These are phyloP conservation scores for Armadillidium nasatum DNA, from an alignment of 1,140 invertebrate genomes.

Conservation along the genomic window DNA sequence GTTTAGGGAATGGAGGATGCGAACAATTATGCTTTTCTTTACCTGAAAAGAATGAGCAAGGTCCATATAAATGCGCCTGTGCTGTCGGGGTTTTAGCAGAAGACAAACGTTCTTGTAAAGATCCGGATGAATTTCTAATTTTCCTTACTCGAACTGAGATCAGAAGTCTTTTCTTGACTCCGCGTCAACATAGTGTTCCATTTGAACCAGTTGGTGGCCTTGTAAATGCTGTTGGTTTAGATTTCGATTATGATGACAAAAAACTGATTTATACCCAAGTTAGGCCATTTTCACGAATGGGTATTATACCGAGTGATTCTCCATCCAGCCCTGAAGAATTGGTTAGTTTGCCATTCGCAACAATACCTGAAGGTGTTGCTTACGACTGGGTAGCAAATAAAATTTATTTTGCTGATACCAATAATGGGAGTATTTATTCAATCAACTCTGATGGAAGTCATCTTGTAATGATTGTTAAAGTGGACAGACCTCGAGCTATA, in stretches of 20 bases:
- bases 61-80: slow-evolving; percentile 79
- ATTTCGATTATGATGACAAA: slow-evolving; percentile 88
- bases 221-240: slow-evolving; percentile 92
- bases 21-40: slow-evolving; percentile 93
- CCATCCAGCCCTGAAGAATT: slow-evolving; percentile 41
- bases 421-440: slow-evolving; percentile 88
- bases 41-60: slow-evolving; percentile 53
- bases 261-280: slow-evolving; percentile 87
- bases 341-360: slow-evolving; percentile 8
- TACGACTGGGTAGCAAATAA: slow-evolving; percentile 96
- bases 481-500: slow-evolving; percentile 88
- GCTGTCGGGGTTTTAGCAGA: slow-evolving; percentile 71
- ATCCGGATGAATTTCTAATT: slow-evolving; percentile 79
- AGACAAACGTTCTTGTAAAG: slow-evolving; percentile 64
- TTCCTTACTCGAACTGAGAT: slow-evolving; percentile 90
- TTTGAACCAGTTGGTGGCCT: slow-evolving; percentile 71
- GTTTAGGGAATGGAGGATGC: slow-evolving; percentile 72
- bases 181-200: slow-evolving; percentile 69
- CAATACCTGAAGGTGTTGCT: slow-evolving; percentile 80
- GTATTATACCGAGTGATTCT: slow-evolving; percentile 61
- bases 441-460: slow-evolving; percentile 86
- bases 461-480: slow-evolving; percentile 86
- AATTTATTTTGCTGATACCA: slow-evolving; percentile 94
- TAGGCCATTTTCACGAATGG: slow-evolving; percentile 80
- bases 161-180: slow-evolving; percentile 75